Conservation (phyloP, 2,113 vertebrate species). For the Aegithalos caudatus region DNA sequence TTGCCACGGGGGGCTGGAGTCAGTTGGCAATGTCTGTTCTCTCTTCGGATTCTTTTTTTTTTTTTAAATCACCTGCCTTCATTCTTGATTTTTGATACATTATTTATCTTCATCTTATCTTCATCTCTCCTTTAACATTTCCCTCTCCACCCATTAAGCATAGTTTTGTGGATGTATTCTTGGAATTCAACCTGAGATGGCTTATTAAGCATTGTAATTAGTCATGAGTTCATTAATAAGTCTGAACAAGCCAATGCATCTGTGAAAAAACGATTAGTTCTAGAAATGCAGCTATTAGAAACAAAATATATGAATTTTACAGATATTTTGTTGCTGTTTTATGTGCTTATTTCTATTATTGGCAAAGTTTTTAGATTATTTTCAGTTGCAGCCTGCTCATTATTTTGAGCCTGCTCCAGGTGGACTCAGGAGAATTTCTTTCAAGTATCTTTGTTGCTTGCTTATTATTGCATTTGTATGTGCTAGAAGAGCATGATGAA, state of each 20-base stretch:
- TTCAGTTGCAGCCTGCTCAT: background rate
- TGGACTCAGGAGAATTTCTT: background rate
- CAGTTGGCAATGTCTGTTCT: background rate
- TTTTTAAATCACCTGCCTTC: background rate
- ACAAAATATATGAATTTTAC: background rate
- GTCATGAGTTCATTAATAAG: background rate
- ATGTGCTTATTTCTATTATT: background rate
- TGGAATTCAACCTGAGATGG: background rate
- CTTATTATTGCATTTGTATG: background rate
- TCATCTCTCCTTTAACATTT: background rate
- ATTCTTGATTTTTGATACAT: background rate
- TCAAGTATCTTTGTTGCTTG: background rate
- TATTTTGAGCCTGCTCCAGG: background rate
- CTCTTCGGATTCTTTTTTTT: background rate
- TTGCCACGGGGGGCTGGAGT: background rate
- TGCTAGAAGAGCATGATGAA: background rate
- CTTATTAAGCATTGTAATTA: background rate
- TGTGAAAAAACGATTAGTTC: background rate
- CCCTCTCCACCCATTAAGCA: background rate
- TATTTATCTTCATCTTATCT: too few relatives aligned
- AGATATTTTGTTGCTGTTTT: background rate
- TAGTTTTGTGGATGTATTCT: background rate
- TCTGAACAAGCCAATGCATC: background rate
- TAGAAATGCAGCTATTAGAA: background rate
- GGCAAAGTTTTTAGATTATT: background rate